phyloP scores from a whole-genome alignment of 1,140 invertebrate genomes.

The Drosophila ironensis region DNA sequence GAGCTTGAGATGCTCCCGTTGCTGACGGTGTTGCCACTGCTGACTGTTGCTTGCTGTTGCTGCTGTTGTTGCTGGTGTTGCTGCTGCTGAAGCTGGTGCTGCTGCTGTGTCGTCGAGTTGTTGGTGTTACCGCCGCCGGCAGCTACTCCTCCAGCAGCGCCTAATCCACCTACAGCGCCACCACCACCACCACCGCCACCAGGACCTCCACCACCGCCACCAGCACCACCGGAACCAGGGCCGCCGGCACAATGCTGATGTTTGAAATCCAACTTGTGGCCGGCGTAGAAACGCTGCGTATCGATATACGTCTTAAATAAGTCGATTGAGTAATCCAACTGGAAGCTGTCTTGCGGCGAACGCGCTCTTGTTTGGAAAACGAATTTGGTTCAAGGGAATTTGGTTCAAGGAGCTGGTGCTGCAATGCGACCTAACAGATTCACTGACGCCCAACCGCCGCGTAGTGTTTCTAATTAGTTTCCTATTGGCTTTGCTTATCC shows the following conservation, averaged over 20 bases:
- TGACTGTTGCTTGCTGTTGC: constrained; percentile 23
- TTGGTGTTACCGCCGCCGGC: constrained; percentile 80
- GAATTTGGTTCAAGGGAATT: constrained; percentile 9
- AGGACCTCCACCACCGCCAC: constrained; percentile 79
- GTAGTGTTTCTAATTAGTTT: no score
- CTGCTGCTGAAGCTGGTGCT: constrained; percentile 21
- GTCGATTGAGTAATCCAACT: constrained; percentile 79
- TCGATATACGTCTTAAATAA: constrained; percentile 82
- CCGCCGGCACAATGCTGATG: constrained; percentile 82
- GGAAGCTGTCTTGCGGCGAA: constrained; percentile 70
- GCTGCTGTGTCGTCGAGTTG: constrained; percentile 23
- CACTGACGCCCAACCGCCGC: no score
- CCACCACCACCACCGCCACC: no score
- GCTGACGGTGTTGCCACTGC: constrained; percentile 30
- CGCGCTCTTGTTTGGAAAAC: constrained; percentile 37
- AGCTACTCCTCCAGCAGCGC: constrained; percentile 77
- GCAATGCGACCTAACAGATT: no score
- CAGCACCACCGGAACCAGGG: constrained; percentile 81
- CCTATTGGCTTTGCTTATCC: no score
- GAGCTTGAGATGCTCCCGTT: constrained; percentile 43
- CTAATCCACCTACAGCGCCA: no score
- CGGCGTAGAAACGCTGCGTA: constrained; percentile 81
- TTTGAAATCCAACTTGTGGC: constrained; percentile 85
- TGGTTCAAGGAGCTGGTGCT: no score
- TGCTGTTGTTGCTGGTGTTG: constrained; percentile 31